Evolutionary conservation across 2,113 vertebrate species (phyloP), one percentile per base, ranked within the genome.

Genomic region (Lophochroa leadbeateri): DNA sequence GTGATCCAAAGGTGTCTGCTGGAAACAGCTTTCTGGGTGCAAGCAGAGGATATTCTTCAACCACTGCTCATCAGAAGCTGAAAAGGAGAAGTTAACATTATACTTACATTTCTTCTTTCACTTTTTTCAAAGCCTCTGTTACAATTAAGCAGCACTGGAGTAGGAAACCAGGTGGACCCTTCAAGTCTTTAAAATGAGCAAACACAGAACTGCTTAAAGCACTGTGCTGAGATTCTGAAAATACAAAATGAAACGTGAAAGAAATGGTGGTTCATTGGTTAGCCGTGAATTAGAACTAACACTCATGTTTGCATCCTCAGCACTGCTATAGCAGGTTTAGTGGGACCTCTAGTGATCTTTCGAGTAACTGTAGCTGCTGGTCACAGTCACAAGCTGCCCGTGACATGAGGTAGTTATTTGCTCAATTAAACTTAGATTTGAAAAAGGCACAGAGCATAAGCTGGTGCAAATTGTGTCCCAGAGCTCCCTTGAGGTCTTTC

Each of bases 271-370:
- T 47, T 93, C 6, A 0, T 21, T 44, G 87, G 10, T 6, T 2
- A 33, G 20, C 0, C 31, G 4, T 8, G 19, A 55, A 27, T 13
- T 13, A 35, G 27, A 41, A 23, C 14, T 46, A 80, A 4, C 0
- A 4, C 58, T 69, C 3, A 1, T 1, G 4, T 44, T 74, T 29
- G 35, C 27, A 49, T 28, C 18, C 0, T 1, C 19, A 33, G 68
- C 29, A 25, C 6, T 0, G 16, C 28, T 43, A 7, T 24, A 55
- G 50, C 39, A 24, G 64, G 87, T 37, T 84, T 71, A 90, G 94
- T 49, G 94, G 68, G 96, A 88, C 96, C 91, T 94, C 95, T 95
- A 96, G 94, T 75, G 94, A 74, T 76, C 44, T 52, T 58, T 15
- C 1, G 11, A 5, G 88, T 41, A 88, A 90, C 53, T 88, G 83